Percentiles rank a stretch among this genome's conserved stretches.
Conservation (phyloP, 2,797 vertebrate genomes). For the Tragelaphus eurycerus region DNA sequence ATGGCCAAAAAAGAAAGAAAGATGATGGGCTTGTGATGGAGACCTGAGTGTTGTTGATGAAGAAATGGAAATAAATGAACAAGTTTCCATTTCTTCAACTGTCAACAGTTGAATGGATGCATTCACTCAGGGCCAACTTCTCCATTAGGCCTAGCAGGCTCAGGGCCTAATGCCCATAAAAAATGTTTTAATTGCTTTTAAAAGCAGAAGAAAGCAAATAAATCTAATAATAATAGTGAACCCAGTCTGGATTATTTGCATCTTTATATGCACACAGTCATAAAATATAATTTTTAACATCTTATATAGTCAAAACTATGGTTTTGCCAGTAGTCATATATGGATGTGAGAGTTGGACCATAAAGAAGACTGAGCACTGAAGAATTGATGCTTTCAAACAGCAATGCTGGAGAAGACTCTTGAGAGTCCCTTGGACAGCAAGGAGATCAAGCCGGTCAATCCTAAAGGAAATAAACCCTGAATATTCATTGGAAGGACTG, state of each 20-base stretch:
- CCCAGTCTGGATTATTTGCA: background rate
- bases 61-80: background rate
- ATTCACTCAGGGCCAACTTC: background rate
- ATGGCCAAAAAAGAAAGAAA: background rate
- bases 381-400: background rate
- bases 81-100: background rate
- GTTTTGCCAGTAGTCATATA: background rate
- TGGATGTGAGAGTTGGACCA: background rate
- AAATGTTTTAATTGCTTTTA: constrained; percentile 13
- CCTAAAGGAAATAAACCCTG: background rate
- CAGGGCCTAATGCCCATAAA: background rate
- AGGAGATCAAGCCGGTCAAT: background rate
- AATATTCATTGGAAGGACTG: background rate
- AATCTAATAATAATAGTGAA: background rate
- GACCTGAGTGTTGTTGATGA: background rate
- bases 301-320: background rate
- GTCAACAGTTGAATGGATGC: background rate
- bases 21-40: background rate
- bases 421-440: background rate
- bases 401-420: background rate
- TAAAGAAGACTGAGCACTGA: background rate
- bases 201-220: background rate
- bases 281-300: background rate
- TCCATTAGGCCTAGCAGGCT: background rate
- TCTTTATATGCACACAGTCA: background rate